Evolutionary conservation across 2,797 vertebrate genomes (phyloP).

Genomic region (Macrochelys suwanniensis): DNA sequence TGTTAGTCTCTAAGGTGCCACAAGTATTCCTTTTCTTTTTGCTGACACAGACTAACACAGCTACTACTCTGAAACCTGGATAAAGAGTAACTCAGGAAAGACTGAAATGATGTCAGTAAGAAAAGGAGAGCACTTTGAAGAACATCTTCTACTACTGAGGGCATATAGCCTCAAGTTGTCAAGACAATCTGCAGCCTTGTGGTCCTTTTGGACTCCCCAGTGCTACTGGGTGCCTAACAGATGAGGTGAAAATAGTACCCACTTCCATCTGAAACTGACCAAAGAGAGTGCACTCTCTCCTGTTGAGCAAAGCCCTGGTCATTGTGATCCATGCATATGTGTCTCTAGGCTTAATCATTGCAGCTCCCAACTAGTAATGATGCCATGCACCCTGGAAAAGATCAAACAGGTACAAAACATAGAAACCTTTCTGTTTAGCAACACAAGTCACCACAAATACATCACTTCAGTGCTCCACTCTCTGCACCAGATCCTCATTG

Average conservation of each 20-base stretch:
- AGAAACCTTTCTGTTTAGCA: not conserved
- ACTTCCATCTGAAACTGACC: not conserved
- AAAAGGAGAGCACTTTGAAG: not conserved
- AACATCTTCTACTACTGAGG: not conserved
- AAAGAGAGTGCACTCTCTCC: not conserved
- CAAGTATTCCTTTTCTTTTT: too few relatives aligned
- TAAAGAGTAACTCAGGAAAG: not conserved
- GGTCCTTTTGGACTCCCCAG: not conserved
- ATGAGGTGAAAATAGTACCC: not conserved
- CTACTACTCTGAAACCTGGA: not conserved
- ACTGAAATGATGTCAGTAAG: not conserved
- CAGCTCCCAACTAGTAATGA: not conserved
- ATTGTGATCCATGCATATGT: not conserved
- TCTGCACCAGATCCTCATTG: not conserved
- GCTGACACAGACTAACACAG: too few relatives aligned
- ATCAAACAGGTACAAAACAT: not conserved
- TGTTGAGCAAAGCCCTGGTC: not conserved
- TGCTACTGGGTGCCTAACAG: not conserved
- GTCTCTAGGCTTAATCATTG: not conserved
- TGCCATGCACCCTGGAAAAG: not conserved
- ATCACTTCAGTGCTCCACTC: not conserved
- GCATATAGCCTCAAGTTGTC: not conserved
- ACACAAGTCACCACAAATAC: not conserved
- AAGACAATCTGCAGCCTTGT: not conserved
- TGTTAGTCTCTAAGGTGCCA: too few relatives aligned